phyloP scores from a whole-genome alignment of 2,888 invertebrate species.

The Trypoxylon attenuatum region DNA sequence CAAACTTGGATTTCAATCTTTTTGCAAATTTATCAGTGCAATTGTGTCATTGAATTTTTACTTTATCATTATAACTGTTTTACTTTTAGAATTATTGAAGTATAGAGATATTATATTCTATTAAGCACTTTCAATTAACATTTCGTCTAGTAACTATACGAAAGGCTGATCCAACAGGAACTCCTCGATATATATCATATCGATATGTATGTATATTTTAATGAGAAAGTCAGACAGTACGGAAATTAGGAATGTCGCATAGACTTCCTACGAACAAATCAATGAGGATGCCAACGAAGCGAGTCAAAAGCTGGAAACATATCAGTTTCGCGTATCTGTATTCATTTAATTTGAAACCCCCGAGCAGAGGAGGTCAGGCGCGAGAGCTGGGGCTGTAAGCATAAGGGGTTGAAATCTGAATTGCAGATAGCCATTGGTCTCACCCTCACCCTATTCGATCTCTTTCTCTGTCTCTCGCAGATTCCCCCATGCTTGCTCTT shows the following conservation, averaged over 20 bases:
- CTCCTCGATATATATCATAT: too few species aligned
- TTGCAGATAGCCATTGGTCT: constrained; percentile 61
- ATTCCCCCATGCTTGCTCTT: not conserved
- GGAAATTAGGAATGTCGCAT: constrained; percentile 25
- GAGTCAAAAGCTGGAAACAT: constrained; percentile 42
- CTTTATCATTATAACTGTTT: too few species aligned
- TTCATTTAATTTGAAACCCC: constrained; percentile 60
- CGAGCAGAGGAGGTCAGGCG: too few species aligned
- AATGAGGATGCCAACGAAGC: constrained; percentile 1
- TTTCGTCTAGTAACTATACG: too few species aligned
- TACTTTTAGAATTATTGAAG: too few species aligned
- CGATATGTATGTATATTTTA: too few species aligned
- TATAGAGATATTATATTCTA: too few species aligned
- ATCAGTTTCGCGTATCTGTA: constrained; percentile 60
- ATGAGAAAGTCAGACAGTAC: constrained; percentile 18
- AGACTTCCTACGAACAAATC: constrained; percentile 4
- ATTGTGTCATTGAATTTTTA: too few species aligned
- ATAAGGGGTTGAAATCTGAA: constrained; percentile 67
- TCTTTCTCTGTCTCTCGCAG: constrained; percentile 1
- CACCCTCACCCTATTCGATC: constrained; percentile 24
- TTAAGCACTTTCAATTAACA: too few species aligned
- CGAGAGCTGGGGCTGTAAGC: constrained; percentile 57
- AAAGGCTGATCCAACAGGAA: too few species aligned
- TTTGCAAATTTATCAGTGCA: not conserved
- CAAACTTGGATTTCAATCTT: too few species aligned